phyloP scores from a whole-genome alignment of 2,113 vertebrate genomes.

The Eulemur rufifrons region DNA sequence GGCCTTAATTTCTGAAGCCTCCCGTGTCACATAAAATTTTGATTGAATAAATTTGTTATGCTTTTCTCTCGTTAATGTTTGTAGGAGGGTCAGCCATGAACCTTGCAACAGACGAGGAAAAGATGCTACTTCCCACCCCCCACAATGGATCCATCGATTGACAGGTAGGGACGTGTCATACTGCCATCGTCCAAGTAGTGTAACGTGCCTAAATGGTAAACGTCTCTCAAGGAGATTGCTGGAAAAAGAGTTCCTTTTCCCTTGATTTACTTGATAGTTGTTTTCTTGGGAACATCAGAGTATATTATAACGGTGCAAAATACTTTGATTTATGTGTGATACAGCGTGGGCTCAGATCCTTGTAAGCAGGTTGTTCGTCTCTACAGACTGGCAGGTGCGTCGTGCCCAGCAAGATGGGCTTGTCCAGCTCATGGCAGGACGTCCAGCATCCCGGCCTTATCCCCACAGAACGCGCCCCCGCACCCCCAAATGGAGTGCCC shows the following conservation, averaged over 20 bases:
- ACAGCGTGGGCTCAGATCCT: neutral
- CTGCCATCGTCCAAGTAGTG: neutral
- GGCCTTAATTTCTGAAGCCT: neutral
- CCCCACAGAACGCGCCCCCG: accelerated
- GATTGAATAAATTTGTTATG: neutral
- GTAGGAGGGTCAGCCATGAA: neutral
- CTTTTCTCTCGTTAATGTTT: neutral
- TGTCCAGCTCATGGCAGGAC: neutral
- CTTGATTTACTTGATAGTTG: neutral
- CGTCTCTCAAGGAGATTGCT: neutral
- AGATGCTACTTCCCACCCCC: neutral
- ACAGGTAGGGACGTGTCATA: neutral
- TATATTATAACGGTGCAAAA: neutral
- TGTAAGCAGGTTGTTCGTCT: neutral
- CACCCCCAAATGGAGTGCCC: neutral
- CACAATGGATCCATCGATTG: neutral
- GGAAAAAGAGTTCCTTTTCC: neutral
- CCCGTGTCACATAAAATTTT: neutral
- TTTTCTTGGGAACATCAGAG: neutral
- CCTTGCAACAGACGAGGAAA: neutral
- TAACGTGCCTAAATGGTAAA: neutral
- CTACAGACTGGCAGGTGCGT: neutral
- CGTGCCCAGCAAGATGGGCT: neutral
- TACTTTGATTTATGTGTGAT: neutral
- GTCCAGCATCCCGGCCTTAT: neutral